These are phyloP conservation scores for Calliphora vicina DNA, from an alignment of 1,140 invertebrate genomes.

Conservation along the genomic window DNA sequence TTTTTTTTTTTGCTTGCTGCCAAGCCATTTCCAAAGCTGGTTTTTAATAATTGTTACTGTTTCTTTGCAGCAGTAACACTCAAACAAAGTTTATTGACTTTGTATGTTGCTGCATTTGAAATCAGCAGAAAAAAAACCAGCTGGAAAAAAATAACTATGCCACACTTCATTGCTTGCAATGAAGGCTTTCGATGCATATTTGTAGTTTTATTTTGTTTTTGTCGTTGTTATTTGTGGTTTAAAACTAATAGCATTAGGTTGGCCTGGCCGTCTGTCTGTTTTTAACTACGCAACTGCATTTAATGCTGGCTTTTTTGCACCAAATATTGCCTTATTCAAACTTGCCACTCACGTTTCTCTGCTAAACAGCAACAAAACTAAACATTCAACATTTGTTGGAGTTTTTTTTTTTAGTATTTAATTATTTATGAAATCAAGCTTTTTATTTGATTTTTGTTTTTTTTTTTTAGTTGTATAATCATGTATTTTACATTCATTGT, in stretches of 20 bases:
- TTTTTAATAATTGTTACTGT: neutral
- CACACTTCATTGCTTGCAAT: conserved; percentile 7
- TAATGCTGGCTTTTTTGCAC: neutral
- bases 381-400: neutral
- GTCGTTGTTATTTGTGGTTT: neutral
- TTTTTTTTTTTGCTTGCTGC: neutral
- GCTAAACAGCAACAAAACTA: neutral
- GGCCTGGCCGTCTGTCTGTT: neutral
- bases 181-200: neutral
- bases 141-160: neutral
- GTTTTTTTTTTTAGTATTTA: neutral
- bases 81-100: conserved; percentile 6
- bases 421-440: neutral
- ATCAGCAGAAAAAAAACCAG: neutral
- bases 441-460: neutral
- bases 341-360: conserved; percentile 10
- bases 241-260: no score
- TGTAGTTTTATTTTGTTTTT: neutral
- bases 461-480: neutral
- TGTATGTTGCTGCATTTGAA: neutral
- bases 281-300: neutral
- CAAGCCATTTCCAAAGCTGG: neutral
- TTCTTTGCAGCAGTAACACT: neutral
- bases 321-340: neutral
- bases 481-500: neutral